Evolutionary conservation across 2,113 vertebrate species (phyloP), one percentile per base, ranked within the genome.

Genomic region (Chloropsis hardwickii): DNA sequence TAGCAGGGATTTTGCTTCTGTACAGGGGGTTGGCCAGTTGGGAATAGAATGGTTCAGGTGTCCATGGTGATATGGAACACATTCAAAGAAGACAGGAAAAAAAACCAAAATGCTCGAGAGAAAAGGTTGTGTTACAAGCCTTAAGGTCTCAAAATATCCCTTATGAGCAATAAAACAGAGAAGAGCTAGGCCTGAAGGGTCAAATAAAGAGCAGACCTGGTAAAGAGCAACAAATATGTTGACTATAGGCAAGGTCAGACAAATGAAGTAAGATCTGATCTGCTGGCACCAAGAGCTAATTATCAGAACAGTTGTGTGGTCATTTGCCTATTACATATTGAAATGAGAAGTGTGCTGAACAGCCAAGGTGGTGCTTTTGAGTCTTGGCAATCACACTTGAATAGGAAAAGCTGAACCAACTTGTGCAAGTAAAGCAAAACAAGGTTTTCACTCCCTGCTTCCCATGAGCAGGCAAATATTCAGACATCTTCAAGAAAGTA

Each of bases 21-120:
- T 44, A 6, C 8, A 11, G 18, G 8, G 8, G 2, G 0, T 25
- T 65, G 61, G 27, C 6, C 37, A 14, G 5, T 2, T 81, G 33
- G 22, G 47, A 86, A 53, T 28, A 57, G 6, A 8, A 39, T 45
- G 7, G 10, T 66, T 81, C 73, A 17, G 25, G 47, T 67, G 28
- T 33, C 20, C 67, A 37, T 22, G 45, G 10, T 28, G 29, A 62
- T 57, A 20, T 13, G 11, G 35, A 85, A 18, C 18, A 50, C 7
- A 35, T 57, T 71, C 78, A 82, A 25, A 54, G 42, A 86, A 77
- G 25, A 62, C 5, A 45, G 19, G 5, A 5, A 67, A 62, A 74
- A 73, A 48, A 10, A n/a, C 1, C 2, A 3, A 64, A 77, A 51
- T 13, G 3, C 6, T 50, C 58, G 58, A 53, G 15, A 66, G 13